Percentiles rank a stretch among this genome's conserved stretches.
Evolutionary conservation across 2,797 vertebrate species (phyloP).

Genomic region (Sus cebifrons): DNA sequence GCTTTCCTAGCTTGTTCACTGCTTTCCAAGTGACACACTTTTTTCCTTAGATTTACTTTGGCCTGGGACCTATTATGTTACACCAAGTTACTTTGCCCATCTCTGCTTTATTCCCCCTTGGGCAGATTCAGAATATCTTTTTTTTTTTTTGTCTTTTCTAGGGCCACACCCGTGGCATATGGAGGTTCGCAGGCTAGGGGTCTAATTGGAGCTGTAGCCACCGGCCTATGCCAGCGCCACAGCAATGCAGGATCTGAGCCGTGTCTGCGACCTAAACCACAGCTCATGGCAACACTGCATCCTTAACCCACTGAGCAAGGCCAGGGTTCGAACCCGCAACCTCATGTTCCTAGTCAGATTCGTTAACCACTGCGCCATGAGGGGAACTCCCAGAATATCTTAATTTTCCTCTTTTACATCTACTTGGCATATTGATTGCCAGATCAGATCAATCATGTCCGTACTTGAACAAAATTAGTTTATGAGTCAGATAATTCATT

Average conservation of each 20-base stretch:
- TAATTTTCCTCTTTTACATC: conserved; percentile 39
- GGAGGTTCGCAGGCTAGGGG: no score
- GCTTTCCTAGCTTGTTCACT: background rate
- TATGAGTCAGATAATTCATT: conserved; percentile 50
- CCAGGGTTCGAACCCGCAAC: no score
- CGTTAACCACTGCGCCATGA: no score
- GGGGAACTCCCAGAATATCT: conserved; percentile 22
- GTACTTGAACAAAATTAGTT: conserved; percentile 66
- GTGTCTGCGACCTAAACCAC: no score
- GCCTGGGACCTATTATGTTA: background rate
- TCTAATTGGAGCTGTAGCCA: no score
- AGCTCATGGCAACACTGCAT: no score
- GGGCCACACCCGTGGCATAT: no score
- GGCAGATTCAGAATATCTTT: conserved; percentile 13
- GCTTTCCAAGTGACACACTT: background rate
- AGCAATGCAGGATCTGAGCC: no score
- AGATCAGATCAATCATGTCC: background rate
- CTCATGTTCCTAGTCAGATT: no score
- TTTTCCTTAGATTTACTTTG: conserved; percentile 39
- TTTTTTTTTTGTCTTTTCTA: no score
- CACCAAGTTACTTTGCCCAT: background rate
- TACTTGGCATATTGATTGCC: conserved; percentile 52
- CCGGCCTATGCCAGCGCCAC: no score
- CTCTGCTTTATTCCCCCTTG: conserved; percentile 49
- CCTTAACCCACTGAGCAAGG: no score